Evolutionary conservation across 2,888 invertebrate species (phyloP).

Genomic region (Chaitophorus viminalis): DNA sequence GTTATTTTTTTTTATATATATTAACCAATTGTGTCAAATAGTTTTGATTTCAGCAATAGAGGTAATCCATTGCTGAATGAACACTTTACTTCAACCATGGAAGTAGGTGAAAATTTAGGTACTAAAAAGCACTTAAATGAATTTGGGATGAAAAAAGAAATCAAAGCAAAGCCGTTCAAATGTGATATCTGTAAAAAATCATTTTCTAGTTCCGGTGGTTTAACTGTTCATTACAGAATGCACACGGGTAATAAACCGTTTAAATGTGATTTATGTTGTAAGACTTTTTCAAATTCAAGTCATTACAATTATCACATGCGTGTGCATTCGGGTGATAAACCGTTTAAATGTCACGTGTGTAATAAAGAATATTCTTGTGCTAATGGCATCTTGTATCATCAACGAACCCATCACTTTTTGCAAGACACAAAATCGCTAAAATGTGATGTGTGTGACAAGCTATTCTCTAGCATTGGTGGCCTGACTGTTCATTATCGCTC

Average conservation of each 20-base stretch:
- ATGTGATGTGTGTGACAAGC: slow-evolving; percentile 53
- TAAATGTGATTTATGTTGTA: slow-evolving; percentile 58
- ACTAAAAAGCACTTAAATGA: slow-evolving; percentile 37
- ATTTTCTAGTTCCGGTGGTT: slow-evolving; percentile 54
- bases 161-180: slow-evolving; percentile 50
- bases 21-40: neutral
- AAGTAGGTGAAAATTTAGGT: slow-evolving; percentile 18
- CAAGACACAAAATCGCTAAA: slow-evolving; percentile 56
- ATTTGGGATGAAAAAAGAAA: slow-evolving; percentile 43
- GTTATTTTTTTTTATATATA: neutral
- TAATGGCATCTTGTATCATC: slow-evolving; percentile 56
- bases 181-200: slow-evolving; percentile 57
- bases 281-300: slow-evolving; percentile 59
- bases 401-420: slow-evolving; percentile 54
- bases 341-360: slow-evolving; percentile 56
- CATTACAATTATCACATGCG: slow-evolving; percentile 62
- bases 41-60: slow-evolving; percentile 56
- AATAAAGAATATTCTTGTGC: slow-evolving; percentile 61
- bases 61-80: slow-evolving; percentile 25
- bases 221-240: slow-evolving; percentile 56
- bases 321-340: slow-evolving; percentile 59
- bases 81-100: slow-evolving; percentile 31
- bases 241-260: slow-evolving; percentile 60
- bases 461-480: slow-evolving; percentile 51
- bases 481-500: slow-evolving; percentile 57